Conservation (phyloP, 2,888 invertebrate genomes). For the Protula sp. region DNA sequence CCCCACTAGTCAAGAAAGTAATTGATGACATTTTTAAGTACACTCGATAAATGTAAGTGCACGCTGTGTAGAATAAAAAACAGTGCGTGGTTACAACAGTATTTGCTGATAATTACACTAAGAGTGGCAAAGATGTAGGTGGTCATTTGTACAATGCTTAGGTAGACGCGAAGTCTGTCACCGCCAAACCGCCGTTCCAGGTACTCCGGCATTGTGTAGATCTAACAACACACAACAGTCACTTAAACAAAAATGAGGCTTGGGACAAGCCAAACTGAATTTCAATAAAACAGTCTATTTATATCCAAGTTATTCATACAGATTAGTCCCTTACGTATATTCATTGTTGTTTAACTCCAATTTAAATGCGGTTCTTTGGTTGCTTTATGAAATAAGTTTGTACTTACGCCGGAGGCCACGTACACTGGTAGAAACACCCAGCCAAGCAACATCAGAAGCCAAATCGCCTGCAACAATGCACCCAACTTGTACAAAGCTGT, state of each 20-base stretch:
- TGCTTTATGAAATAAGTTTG: too few relatives aligned
- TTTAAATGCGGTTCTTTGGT: neutral
- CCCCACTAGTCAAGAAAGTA: too few relatives aligned
- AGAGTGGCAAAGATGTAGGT: constrained; percentile 19
- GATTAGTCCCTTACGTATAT: too few relatives aligned
- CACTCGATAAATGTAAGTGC: too few relatives aligned
- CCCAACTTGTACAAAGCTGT: neutral
- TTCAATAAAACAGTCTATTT: too few relatives aligned
- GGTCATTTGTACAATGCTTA: constrained; percentile 12
- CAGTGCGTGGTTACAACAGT: too few relatives aligned
- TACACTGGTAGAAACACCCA: constrained; percentile 21
- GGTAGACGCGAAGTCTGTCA: constrained; percentile 14
- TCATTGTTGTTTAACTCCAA: neutral
- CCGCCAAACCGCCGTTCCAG: constrained; percentile 18
- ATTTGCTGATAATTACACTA: constrained; percentile 12
- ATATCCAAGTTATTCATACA: too few relatives aligned
- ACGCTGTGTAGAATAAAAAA: too few relatives aligned
- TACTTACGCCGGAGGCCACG: constrained; percentile 18
- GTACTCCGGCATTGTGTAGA: constrained; percentile 23
- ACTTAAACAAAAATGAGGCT: too few relatives aligned
- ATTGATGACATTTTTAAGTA: too few relatives aligned
- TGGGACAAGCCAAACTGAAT: too few relatives aligned
- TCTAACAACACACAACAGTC: constrained; percentile 7
- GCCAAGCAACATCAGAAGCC: constrained; percentile 13
- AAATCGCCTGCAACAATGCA: constrained; percentile 12